Base-by-base conservation (phyloP, 1,140 invertebrate genomes). In the Stegodyphus dumicola region DNA sequence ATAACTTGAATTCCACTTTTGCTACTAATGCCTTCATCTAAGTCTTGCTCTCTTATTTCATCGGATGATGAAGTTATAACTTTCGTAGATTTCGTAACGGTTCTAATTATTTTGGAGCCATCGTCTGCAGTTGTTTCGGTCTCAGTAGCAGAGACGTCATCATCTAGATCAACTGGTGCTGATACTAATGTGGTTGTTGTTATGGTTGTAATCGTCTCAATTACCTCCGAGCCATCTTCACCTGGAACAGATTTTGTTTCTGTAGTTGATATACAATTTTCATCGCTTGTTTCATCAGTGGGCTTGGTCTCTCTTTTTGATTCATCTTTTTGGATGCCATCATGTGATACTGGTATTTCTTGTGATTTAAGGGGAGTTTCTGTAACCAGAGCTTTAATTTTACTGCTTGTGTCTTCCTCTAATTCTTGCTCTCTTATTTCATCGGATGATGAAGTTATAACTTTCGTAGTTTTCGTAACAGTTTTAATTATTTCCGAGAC, bases 261-360 rank as follows among this genome's bases (percentile, higher is more conserved):
- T 17, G 66, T 67, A n/a, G 66, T 67, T 33, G 33, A 33, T 33
- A 33, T 33, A 33, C 33, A 33, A 1, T 33, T 33, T 67, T 67
- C 66, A 67, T 18, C 9, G 17, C n/a, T 75, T 64, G 49, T 6
- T 76, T 71, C 48, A 85, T n/a, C n/a, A 60, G 33, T 67, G n/a
- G n/a, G n/a, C 33, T 67, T 18, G 9, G n/a, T 17, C 4, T 9
- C n/a, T 51, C 7, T 51, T 15, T 11, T 17, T 7, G 76, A 7
- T 78, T 60, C 54, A n/a, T 69, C 51, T 52, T 78, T n/a, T 13
- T 52, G 65, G 7, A 54, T 52, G 7, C 52, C 51, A 4, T 52
- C 49, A n/a, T 51, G 53, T 7, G n/a, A 51, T 53, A 13, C 10
- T 33, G 33, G 33, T 33, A 33, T 33, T 33, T 33, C 33, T 33